Conservation (phyloP, 2,113 vertebrate genomes). For the Brevimyrus niger region DNA sequence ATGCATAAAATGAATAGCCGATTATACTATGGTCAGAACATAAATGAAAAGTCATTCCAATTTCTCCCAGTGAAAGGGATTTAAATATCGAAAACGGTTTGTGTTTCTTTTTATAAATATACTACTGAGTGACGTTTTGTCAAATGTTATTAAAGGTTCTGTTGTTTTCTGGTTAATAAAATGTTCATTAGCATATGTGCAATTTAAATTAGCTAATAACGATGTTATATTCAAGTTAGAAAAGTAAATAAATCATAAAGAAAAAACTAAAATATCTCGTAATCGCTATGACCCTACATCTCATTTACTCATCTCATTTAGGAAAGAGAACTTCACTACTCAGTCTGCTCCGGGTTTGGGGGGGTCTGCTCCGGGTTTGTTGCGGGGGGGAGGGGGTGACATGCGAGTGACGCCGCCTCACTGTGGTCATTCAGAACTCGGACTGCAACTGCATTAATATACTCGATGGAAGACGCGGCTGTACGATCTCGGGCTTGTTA, state of each 20-base stretch:
- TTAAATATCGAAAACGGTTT: neutral
- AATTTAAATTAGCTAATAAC: neutral
- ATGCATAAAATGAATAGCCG: neutral
- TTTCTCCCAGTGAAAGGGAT: neutral
- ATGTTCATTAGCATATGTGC: neutral
- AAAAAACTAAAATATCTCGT: neutral
- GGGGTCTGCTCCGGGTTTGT: neutral
- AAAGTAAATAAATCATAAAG: neutral
- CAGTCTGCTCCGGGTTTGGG: neutral
- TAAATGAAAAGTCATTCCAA: neutral
- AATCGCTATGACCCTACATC: neutral
- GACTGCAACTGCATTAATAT: neutral
- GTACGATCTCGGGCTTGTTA: neutral
- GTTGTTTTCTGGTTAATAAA: neutral
- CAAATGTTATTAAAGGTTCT: neutral
- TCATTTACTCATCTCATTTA: neutral
- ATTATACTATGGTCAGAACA: neutral
- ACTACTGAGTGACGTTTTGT: neutral
- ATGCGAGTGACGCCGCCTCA: neutral
- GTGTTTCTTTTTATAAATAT: neutral
- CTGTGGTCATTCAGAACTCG: neutral
- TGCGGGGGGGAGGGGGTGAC: neutral
- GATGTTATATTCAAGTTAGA: neutral
- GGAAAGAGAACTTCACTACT: neutral
- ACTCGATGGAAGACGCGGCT: neutral